A percentile compares a stretch with the other conserved stretches of the same genome.
Conservation (phyloP, 2,797 vertebrate species). For the Botia kubotai region DNA sequence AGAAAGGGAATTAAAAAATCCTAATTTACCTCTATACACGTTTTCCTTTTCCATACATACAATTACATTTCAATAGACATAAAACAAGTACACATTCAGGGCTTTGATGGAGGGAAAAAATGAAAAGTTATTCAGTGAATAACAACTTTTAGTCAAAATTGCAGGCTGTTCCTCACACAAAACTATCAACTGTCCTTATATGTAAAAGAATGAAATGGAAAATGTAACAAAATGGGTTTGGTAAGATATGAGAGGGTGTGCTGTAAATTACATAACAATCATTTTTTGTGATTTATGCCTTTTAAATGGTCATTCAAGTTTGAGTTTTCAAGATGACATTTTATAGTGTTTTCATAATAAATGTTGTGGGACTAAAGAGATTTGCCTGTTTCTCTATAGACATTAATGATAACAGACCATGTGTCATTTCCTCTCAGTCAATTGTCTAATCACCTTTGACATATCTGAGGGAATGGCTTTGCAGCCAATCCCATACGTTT, state of each 20-base stretch:
- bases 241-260: neutral
- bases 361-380: neutral
- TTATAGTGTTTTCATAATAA: neutral
- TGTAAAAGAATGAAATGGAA: neutral
- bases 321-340: neutral
- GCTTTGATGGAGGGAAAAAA: neutral
- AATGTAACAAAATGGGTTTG: neutral
- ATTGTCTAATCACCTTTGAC: conserved; percentile 8
- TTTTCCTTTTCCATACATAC: too few species aligned
- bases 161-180: neutral
- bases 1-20: neutral
- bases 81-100: too few species aligned
- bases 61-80: too few species aligned
- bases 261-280: neutral
- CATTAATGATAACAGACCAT: neutral
- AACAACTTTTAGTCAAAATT: neutral
- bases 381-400: neutral
- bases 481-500: conserved; percentile 31
- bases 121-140: neutral
- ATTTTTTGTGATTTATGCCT: neutral
- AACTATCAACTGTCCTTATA: neutral
- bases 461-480: conserved; percentile 19
- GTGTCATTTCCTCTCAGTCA: conserved; percentile 5
- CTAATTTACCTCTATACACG: too few species aligned
- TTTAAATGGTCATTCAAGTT: neutral